A percentile compares a stretch with the other conserved stretches of the same genome.
These are phyloP conservation scores for Butorides virescens DNA, from an alignment of 2,113 vertebrate genomes.

Conservation along the genomic window DNA sequence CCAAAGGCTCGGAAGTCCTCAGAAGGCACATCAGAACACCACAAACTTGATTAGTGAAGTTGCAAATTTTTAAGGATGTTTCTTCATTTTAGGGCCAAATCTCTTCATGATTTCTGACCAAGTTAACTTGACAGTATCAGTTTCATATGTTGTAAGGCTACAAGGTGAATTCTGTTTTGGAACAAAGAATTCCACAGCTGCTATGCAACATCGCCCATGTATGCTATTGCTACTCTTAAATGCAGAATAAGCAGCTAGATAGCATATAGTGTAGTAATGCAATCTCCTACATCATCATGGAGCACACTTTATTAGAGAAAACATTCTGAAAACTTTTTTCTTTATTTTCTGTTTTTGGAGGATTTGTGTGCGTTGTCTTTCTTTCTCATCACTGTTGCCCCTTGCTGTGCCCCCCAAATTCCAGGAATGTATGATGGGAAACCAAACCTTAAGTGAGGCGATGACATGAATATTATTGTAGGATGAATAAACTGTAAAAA, in stretches of 20 bases:
- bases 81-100: neutral
- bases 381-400: neutral
- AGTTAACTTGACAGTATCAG: neutral
- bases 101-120: neutral
- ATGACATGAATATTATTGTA: neutral
- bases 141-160: neutral
- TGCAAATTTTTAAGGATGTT: neutral
- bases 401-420: neutral
- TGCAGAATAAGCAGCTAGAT: neutral
- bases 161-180: neutral
- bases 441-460: neutral
- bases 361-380: neutral
- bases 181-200: neutral
- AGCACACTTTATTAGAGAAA: neutral
- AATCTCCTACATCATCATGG: neutral
- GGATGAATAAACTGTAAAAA: neutral
- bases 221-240: neutral
- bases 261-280: neutral
- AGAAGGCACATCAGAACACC: neutral
- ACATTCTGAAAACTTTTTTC: neutral
- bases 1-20: neutral
- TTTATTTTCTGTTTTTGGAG: neutral
- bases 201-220: neutral
- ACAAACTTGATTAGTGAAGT: neutral
- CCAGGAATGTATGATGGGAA: neutral